Conservation (phyloP, 2,113 vertebrate species). For the Seriola dumerili region DNA sequence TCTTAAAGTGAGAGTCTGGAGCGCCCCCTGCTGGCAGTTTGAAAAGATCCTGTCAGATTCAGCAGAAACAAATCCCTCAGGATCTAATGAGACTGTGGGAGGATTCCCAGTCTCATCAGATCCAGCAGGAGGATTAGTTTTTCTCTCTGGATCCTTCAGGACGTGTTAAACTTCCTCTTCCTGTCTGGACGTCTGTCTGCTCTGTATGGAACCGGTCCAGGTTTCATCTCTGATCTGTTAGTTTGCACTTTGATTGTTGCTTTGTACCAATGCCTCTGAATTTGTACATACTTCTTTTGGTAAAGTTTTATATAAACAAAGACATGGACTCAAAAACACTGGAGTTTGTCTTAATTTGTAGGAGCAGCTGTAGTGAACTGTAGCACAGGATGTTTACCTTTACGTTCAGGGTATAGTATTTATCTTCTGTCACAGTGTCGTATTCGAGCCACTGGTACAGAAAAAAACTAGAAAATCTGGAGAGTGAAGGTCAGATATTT, state of each 20-base stretch:
- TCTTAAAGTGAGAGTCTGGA: background rate
- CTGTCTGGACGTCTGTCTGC: slow-evolving; percentile 6
- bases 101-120: background rate
- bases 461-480: no score
- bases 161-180: slow-evolving; percentile 12
- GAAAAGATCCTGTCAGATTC: background rate
- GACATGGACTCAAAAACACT: slow-evolving; percentile 50
- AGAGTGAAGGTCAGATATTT: background rate
- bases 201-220: background rate
- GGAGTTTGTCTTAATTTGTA: slow-evolving; percentile 69
- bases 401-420: no score
- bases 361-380: background rate
- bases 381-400: background rate
- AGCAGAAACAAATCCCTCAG: background rate
- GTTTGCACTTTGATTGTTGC: slow-evolving; percentile 54
- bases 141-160: background rate
- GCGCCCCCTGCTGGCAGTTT: slow-evolving; percentile 36
- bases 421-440: background rate
- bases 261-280: slow-evolving; percentile 64
- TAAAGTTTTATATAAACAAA: slow-evolving; percentile 74
- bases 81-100: no score
- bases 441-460: no score
- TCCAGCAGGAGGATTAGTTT: background rate
- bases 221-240: slow-evolving; percentile 15
- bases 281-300: slow-evolving; percentile 76